Evolutionary conservation across 1,140 invertebrate genomes (phyloP).

Genomic region (Microplitis mediator): DNA sequence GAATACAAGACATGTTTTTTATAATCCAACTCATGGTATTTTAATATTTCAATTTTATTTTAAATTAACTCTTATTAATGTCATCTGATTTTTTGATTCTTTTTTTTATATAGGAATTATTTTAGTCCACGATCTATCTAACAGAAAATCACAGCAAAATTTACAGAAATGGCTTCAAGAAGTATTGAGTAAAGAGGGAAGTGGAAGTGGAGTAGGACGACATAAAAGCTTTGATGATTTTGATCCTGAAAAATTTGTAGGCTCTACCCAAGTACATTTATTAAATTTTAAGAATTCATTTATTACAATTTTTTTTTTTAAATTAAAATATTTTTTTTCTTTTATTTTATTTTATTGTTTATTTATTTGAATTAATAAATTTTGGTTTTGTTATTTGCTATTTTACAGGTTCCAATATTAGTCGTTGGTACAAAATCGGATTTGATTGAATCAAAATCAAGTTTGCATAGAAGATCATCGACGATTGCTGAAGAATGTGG

Average conservation of each 20-base stretch:
- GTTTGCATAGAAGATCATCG: constrained; percentile 69
- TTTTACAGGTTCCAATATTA: constrained; percentile 82
- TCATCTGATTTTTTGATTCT: constrained; percentile 23
- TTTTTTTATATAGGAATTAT: constrained; percentile 77
- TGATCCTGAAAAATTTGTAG: constrained; percentile 91
- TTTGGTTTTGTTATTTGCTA: not conserved
- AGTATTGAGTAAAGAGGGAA: constrained; percentile 80
- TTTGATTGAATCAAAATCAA: constrained; percentile 74
- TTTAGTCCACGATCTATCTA: constrained; percentile 94
- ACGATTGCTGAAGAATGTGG: constrained; percentile 89
- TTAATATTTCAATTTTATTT: constrained; percentile 31
- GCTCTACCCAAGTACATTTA: constrained; percentile 69
- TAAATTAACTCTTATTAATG: not conserved
- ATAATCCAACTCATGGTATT: constrained; percentile 87
- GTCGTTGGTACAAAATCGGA: constrained; percentile 94
- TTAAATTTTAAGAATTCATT: not conserved
- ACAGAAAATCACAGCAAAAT: constrained; percentile 94
- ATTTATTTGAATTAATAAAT: not conserved
- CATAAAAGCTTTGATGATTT: constrained; percentile 70
- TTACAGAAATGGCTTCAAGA: constrained; percentile 91
- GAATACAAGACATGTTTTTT: constrained; percentile 91
- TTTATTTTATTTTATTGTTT: not conserved
- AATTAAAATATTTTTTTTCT: not conserved
- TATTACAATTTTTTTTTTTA: constrained; percentile 4
- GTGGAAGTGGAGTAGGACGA: constrained; percentile 45